A percentile compares a stretch with the other conserved stretches of the same genome.
phyloP scores from a whole-genome alignment of 2,113 vertebrate genomes.

The Calypte anna region DNA sequence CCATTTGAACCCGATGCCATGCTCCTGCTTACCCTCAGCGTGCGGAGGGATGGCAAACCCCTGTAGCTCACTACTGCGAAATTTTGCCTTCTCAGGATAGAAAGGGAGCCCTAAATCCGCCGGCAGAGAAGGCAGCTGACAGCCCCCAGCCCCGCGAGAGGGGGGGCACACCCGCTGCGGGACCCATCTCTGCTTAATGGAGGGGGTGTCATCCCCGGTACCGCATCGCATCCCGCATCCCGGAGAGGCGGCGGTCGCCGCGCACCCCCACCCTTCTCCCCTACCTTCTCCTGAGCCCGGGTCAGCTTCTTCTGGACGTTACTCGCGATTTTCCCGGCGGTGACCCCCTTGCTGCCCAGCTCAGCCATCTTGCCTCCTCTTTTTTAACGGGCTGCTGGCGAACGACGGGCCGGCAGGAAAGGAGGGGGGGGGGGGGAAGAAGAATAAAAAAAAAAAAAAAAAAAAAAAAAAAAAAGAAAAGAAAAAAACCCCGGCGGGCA shows the following conservation, averaged over 20 bases:
- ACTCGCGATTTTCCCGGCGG: conserved; percentile 94
- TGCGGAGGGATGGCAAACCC: neutral
- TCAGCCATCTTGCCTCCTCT: conserved; percentile 89
- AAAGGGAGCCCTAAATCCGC: neutral
- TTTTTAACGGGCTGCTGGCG: conserved; percentile 51
- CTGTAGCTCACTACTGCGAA: rapidly evolving
- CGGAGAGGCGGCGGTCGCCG: too few relatives aligned
- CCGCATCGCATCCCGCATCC: neutral
- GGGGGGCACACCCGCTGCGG: neutral
- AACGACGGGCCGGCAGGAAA: conserved; percentile 29
- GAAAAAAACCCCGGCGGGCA: neutral
- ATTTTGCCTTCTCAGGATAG: neutral
- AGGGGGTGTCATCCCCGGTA: neutral
- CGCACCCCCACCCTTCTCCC: too few relatives aligned
- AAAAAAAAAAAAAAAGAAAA: too few relatives aligned
- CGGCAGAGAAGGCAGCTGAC: neutral
- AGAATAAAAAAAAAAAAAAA: too few relatives aligned
- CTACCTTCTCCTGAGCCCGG: conserved; percentile 96
- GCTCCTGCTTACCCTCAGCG: neutral
- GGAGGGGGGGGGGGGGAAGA: neutral
- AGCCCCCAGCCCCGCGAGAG: too few relatives aligned
- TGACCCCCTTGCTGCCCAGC: conserved; percentile 92
- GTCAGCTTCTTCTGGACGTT: conserved; percentile 98
- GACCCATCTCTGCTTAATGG: neutral
- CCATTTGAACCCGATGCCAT: neutral